These are phyloP conservation scores for Mesembrinibis cayennensis DNA, from an alignment of 2,113 vertebrate genomes.

Conservation along the genomic window DNA sequence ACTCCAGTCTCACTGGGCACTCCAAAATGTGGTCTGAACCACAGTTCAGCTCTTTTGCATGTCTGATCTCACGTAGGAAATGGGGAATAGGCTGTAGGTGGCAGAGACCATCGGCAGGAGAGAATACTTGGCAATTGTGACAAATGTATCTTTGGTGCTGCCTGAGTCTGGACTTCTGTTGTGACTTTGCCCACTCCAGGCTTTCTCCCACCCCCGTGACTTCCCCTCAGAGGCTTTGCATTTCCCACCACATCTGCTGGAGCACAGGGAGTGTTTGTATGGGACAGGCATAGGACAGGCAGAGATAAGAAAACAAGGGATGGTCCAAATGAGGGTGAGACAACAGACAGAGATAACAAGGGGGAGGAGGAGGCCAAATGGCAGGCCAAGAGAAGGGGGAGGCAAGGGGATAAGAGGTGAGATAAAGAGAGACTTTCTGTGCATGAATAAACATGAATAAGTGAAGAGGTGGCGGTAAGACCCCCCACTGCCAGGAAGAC, in stretches of 20 bases:
- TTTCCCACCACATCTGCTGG: conserved; percentile 31
- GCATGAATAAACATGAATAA: conserved; percentile 40
- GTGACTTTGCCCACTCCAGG: not conserved
- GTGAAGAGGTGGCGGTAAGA: not conserved
- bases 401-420: not conserved
- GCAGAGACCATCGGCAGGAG: not conserved
- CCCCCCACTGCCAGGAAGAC: not conserved
- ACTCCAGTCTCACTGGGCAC: not conserved
- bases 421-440: conserved; percentile 24
- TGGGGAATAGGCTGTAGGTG: not conserved
- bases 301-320: conserved; percentile 40
- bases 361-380: conserved; percentile 45
- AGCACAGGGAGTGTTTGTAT: not conserved
- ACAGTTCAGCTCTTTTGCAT: not conserved
- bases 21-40: not conserved
- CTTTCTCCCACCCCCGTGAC: not conserved
- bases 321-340: conserved; percentile 14
- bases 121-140: not conserved
- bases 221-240: not conserved
- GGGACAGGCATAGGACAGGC: not conserved
- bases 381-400: not conserved
- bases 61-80: not conserved
- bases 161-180: not conserved
- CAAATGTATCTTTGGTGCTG: not conserved
- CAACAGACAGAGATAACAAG: conserved; percentile 13